Base-by-base conservation (phyloP, 2,113 vertebrate genomes). In the Atractosteus spatula region DNA sequence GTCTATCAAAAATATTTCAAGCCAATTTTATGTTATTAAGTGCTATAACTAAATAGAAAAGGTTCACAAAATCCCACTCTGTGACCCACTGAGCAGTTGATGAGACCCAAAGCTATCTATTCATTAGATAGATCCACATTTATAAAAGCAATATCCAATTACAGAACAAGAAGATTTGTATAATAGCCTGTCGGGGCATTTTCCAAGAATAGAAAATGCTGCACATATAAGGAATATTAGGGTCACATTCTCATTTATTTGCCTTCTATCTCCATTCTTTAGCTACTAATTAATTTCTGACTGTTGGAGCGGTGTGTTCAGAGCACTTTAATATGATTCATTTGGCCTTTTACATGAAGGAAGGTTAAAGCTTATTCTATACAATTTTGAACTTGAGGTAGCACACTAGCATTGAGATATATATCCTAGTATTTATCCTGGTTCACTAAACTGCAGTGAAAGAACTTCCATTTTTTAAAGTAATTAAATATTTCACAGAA, bases 91-190 rank as follows among this genome's bases (percentile, higher is more conserved):
- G 54, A 42, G 13, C 65, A 14, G 71, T 82, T 88, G 86, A 90
- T 87, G 82, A 87, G 86, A 88, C 75, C 66, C 82, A 81, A 84
- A 83, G 64, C 85, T 85, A 87, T 88, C 88, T 86, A 83, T 81
- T 84, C 87, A 82, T 89, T 85, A 85, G 89, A 91, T 54, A 84
- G 86, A 87, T 83, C 86, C 86, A 87, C 87, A 88, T 88, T 92
- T 94, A 89, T 86, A 91, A 94, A 93, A 92, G 84, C 82, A 89
- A 86, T 87, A 92, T 91, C 79, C 85, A 95, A 94, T 94, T 93
- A 94, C 79, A 88, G 86, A 77, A 75, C 78, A 82, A 85, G 86
- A 83, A 88, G 82, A 91, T 92, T 80, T 92, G 88, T 93, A 93
- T 92, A 95, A 92, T 84, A 93, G 87, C 87, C 84, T 89, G 86